Evolutionary conservation across 1,140 invertebrate genomes (phyloP), one percentile per base, ranked within the genome.

Genomic region (Achroia grisella): DNA sequence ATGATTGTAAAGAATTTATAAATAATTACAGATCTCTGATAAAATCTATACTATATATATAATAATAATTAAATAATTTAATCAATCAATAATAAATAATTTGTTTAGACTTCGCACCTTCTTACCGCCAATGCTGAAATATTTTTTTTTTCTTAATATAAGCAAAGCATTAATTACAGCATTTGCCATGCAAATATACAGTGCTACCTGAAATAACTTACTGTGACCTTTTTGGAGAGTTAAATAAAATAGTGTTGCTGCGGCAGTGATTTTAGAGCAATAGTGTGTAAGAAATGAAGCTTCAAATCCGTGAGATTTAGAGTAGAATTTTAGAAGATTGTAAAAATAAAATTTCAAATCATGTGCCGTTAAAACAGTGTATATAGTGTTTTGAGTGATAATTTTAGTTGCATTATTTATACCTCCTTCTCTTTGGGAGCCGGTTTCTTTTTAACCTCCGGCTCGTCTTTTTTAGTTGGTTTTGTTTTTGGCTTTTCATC

Each of bases 401-500:
- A 23, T 3, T 23, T 2, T 6, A 23, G 6, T 2, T 55, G 36
- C 27, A 36, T 28, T 42, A 23, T 48, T 28, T 58, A 34, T 79
- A 84, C 79, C 79, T 84, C 75, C 63, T 79, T 78, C 39, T 81
- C 62, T 71, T 81, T 84, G 43, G 78, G 79, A 27, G 75, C 65
- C 30, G 76, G 81, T 65, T 85, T 85, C 17, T 23, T 23, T 71
- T 81, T 85, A 62, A 70, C 41, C 43, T 72, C 68, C 11, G 66
- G 48, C 46, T 74, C 73, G 42, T 74, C 79, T 61, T 79, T 75
- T 49, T 81, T 81, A 15, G 58, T 44, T 12, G 74, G 17, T 65
- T 82, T 85, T 15, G 68, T 47, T 44, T 86, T 86, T 54, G 79
- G 67, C 66, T 86, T 86, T 3, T 79, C 78, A 10, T 82, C 77